Evolutionary conservation across 2,888 invertebrate genomes (phyloP).

Genomic region (Dexiosoma caninum): DNA sequence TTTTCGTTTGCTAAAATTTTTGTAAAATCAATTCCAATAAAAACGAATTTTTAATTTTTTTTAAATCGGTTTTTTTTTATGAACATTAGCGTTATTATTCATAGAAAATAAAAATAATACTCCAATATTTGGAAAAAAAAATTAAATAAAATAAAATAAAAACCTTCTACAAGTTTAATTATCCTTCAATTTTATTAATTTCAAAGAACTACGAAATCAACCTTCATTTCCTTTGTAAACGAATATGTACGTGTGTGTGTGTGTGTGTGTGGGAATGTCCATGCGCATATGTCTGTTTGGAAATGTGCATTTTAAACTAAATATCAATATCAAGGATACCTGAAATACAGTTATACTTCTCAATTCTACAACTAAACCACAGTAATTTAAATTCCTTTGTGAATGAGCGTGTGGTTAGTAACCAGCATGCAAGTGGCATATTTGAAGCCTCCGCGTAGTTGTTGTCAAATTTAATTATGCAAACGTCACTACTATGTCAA

Average conservation of each 20-base stretch:
- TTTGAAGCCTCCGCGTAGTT: constrained; percentile 2
- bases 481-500: constrained; percentile 50
- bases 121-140: too few relatives aligned
- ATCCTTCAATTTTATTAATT: constrained; percentile 31
- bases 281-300: too few relatives aligned
- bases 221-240: constrained; percentile 22
- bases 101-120: too few relatives aligned
- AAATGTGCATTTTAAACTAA: constrained; percentile 20
- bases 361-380: background rate
- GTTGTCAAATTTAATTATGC: constrained; percentile 29
- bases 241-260: background rate
- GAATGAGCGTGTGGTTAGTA: background rate
- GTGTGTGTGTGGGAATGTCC: too few relatives aligned
- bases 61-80: too few relatives aligned
- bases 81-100: too few relatives aligned
- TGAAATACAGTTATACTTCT: constrained; percentile 9
- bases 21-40: too few relatives aligned
- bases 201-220: constrained; percentile 37
- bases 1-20: too few relatives aligned
- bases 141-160: too few relatives aligned
- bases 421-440: background rate
- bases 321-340: constrained; percentile 54
- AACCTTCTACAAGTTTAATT: constrained; percentile 21
- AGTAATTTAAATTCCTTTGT: constrained; percentile 23
- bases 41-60: too few relatives aligned